Evolutionary conservation across 1,140 invertebrate genomes (phyloP).

Genomic region (Vanessa atalanta): DNA sequence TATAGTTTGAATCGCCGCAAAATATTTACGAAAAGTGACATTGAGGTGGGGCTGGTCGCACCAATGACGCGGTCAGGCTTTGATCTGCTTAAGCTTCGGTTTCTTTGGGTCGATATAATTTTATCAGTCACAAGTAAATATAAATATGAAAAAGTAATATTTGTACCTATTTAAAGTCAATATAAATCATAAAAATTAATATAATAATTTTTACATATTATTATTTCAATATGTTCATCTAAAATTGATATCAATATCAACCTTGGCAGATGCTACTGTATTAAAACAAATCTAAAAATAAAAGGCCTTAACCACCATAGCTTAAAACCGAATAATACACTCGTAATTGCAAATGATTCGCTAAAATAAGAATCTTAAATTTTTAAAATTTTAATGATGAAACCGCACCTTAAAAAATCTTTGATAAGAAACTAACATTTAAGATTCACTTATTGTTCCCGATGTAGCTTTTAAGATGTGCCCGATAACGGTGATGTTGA

Average conservation of each 20-base stretch:
- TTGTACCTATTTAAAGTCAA: no score
- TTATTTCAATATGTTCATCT: no score
- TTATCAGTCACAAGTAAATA: not conserved
- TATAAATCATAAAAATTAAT: no score
- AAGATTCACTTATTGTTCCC: slow-evolving; percentile 76
- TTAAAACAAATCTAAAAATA: no score
- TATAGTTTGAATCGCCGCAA: slow-evolving; percentile 54
- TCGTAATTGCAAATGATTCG: no score
- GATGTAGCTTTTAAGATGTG: slow-evolving; percentile 66
- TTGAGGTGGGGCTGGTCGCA: slow-evolving; percentile 43
- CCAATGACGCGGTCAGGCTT: slow-evolving; percentile 49
- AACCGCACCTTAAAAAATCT: slow-evolving; percentile 51
- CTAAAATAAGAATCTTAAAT: no score
- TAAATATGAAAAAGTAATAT: no score
- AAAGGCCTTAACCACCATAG: no score
- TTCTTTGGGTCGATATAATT: slow-evolving; percentile 32
- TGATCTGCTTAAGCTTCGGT: slow-evolving; percentile 53
- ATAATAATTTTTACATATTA: no score
- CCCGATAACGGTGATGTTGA: slow-evolving; percentile 70
- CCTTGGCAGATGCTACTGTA: no score
- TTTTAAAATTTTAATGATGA: not conserved
- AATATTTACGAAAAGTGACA: slow-evolving; percentile 66
- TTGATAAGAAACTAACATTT: slow-evolving; percentile 67
- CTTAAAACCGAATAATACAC: no score
- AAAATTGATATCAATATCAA: no score